These are phyloP conservation scores for Lepilemur ruficaudatus DNA, from an alignment of 2,797 vertebrate species.

Conservation along the genomic window DNA sequence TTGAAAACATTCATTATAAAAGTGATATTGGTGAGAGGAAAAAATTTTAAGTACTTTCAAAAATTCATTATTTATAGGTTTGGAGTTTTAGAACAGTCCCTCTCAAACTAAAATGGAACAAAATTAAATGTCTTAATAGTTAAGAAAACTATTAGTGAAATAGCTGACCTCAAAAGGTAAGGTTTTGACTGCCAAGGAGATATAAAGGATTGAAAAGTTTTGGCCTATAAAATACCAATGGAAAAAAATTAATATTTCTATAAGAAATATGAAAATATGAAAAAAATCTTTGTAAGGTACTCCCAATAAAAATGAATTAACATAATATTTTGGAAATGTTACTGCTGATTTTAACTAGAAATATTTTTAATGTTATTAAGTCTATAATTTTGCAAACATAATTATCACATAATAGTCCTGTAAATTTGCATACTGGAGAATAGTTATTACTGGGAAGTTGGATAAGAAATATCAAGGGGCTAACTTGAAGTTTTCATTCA, in stretches of 20 bases:
- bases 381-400: background rate
- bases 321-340: conserved; percentile 31
- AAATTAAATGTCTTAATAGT: background rate
- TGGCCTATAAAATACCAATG: background rate
- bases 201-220: background rate
- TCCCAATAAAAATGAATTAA: conserved; percentile 13
- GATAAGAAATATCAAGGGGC: conserved; percentile 29
- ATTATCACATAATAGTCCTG: background rate
- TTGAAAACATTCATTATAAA: conserved; percentile 31
- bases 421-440: background rate
- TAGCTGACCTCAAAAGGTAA: background rate
- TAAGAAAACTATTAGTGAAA: conserved; percentile 4
- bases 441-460: background rate
- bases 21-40: background rate
- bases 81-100: background rate
- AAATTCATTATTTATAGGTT: conserved; percentile 13
- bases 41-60: background rate
- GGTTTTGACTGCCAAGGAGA: background rate
- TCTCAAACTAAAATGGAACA: conserved; percentile 42
- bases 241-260: conserved; percentile 27
- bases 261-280: background rate
- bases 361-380: conserved; percentile 13
- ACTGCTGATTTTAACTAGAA: conserved; percentile 35
- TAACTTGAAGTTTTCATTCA: conserved; percentile 28
- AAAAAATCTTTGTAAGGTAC: background rate